A percentile compares a stretch with the other conserved stretches of the same genome.
These are phyloP conservation scores for Mesorhabditis sp. DNA, from an alignment of 2,888 invertebrate species.

Conservation along the genomic window DNA sequence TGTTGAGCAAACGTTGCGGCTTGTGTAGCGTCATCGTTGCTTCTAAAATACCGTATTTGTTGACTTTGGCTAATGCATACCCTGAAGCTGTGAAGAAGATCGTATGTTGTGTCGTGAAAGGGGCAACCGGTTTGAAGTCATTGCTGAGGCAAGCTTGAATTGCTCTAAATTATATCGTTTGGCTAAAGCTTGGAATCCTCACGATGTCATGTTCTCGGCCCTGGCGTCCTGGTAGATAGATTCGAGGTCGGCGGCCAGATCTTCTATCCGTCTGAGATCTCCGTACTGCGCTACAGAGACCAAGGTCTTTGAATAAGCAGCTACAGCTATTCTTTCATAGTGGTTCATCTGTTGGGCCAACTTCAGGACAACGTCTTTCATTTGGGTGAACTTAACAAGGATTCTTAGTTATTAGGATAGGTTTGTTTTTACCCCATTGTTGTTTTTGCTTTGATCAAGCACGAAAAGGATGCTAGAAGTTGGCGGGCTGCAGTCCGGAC, in stretches of 20 bases:
- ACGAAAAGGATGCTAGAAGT: background rate
- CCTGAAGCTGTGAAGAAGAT: background rate
- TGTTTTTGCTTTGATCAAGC: background rate
- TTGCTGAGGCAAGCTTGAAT: background rate
- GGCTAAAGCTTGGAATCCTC: background rate
- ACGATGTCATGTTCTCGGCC: conserved; percentile 1
- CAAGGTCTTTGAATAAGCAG: background rate
- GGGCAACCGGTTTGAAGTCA: background rate
- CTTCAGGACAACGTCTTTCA: background rate
- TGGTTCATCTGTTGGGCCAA: background rate
- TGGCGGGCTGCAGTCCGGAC: background rate
- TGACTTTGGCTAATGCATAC: too few relatives aligned
- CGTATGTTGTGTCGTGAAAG: background rate
- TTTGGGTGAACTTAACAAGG: background rate
- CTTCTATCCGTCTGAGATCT: background rate
- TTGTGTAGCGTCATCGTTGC: background rate
- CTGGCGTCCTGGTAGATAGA: background rate
- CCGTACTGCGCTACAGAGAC: background rate
- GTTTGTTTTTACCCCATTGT: too few relatives aligned
- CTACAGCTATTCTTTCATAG: background rate
- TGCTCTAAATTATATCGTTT: background rate
- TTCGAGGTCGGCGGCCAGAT: background rate
- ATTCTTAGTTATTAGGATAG: too few relatives aligned
- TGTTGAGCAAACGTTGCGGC: conserved; percentile 3
- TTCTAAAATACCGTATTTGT: background rate